Evolutionary conservation across 2,113 vertebrate genomes (phyloP).

Genomic region (Gymnobelideus leadbeateri): DNA sequence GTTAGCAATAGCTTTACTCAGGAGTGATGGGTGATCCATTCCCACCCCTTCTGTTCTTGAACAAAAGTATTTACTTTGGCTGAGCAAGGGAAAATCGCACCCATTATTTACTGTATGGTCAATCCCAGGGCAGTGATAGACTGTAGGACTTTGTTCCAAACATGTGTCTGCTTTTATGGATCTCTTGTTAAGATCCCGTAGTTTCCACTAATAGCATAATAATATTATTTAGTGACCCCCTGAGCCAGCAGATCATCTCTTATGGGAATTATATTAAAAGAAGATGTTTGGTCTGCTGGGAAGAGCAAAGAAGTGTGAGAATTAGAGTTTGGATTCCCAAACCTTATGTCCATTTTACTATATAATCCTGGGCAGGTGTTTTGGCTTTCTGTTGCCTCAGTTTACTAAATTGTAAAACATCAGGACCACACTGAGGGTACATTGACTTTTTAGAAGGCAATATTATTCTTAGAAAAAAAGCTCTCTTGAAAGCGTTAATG

Average conservation of each 20-base stretch:
- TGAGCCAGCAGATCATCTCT: background rate
- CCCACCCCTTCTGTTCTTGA: constrained; percentile 49
- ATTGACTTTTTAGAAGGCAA: background rate
- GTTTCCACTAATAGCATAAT: constrained; percentile 25
- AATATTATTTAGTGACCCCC: constrained; percentile 37
- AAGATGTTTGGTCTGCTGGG: constrained; percentile 6
- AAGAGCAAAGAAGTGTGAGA: background rate
- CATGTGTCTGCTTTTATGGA: constrained; percentile 27
- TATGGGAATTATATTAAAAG: background rate
- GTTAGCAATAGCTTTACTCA: constrained; percentile 46
- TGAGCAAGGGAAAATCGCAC: constrained; percentile 59
- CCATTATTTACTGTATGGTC: constrained; percentile 31
- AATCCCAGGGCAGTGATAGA: background rate
- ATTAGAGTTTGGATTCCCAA: constrained; percentile 26
- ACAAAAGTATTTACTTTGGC: constrained; percentile 62
- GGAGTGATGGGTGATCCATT: constrained; percentile 4
- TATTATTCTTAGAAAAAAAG: background rate
- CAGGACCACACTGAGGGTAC: background rate
- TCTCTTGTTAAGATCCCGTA: constrained; percentile 46
- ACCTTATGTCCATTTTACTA: background rate
- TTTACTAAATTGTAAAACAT: constrained; percentile 13
- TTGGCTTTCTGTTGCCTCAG: background rate
- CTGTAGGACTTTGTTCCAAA: constrained; percentile 35
- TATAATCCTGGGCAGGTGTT: constrained; percentile 2
- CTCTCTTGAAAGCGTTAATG: background rate